Evolutionary conservation across 2,797 vertebrate species (phyloP).

Genomic region (Rallus crepitans): DNA sequence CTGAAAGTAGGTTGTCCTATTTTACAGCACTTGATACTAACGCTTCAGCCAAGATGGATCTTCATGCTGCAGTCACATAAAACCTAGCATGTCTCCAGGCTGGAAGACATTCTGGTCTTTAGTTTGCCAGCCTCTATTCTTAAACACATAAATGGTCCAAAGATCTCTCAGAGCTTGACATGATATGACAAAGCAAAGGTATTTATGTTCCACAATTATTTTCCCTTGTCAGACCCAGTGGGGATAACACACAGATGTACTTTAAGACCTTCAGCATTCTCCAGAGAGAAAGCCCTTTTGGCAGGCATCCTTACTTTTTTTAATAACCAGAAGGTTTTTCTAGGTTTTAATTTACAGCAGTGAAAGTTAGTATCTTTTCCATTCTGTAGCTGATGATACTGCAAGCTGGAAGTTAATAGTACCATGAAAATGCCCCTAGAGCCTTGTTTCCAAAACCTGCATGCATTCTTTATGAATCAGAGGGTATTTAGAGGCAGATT

Average conservation of each 20-base stretch:
- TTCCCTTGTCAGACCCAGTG: neutral
- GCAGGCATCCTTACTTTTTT: constrained; percentile 22
- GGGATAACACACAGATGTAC: constrained; percentile 9
- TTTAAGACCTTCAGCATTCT: neutral
- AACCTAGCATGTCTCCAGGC: neutral
- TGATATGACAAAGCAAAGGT: constrained; percentile 25
- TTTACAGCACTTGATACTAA: neutral
- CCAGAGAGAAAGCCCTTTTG: constrained; percentile 35
- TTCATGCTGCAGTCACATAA: neutral
- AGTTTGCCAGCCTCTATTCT: constrained; percentile 1
- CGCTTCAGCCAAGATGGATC: neutral
- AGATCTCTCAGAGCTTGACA: neutral
- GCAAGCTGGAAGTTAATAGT: constrained; percentile 44
- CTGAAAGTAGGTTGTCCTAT: neutral
- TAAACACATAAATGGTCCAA: neutral
- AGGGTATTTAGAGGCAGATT: neutral
- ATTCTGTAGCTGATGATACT: constrained; percentile 2
- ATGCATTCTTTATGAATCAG: neutral
- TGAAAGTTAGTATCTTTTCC: constrained; percentile 40
- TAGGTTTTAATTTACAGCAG: constrained; percentile 52
- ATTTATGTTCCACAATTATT: constrained; percentile 27
- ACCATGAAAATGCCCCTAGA: neutral
- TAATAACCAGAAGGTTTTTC: constrained; percentile 43
- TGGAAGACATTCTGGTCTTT: neutral
- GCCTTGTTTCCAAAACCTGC: constrained; percentile 4